These are phyloP conservation scores for Gila orcuttii DNA, from an alignment of 2,113 vertebrate genomes.

Conservation along the genomic window DNA sequence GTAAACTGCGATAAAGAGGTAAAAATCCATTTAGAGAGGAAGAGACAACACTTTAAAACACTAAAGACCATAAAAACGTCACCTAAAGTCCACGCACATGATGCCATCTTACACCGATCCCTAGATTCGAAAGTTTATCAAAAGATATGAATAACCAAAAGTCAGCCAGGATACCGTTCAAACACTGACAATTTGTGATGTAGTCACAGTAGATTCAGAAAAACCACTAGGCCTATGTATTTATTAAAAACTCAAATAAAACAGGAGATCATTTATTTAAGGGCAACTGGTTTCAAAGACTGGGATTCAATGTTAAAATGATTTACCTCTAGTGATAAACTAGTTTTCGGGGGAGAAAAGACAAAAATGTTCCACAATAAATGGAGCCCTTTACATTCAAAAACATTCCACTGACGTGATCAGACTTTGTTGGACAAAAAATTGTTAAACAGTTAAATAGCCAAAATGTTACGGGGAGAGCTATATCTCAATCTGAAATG, in stretches of 20 bases:
- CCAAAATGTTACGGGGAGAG: slow-evolving; percentile 42
- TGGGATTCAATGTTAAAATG: slow-evolving; percentile 44
- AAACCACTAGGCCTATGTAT: slow-evolving; percentile 1
- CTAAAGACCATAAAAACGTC: slow-evolving; percentile 25
- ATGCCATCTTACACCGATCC: slow-evolving; percentile 19
- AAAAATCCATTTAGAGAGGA: neutral
- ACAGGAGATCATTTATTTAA: slow-evolving; percentile 25
- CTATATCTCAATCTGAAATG: slow-evolving; percentile 18
- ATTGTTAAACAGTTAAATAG: slow-evolving; percentile 45
- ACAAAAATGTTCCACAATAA: slow-evolving; percentile 43
- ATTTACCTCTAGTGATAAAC: slow-evolving; percentile 46
- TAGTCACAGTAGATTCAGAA: slow-evolving; percentile 26
- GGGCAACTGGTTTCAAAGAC: slow-evolving; percentile 39
- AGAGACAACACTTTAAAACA: slow-evolving; percentile 21
- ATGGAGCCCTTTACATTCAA: slow-evolving; percentile 55
- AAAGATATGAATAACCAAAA: slow-evolving; percentile 38
- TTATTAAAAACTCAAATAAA: neutral
- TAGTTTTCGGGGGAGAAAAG: neutral
- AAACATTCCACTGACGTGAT: slow-evolving; percentile 44
- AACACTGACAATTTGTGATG: slow-evolving; percentile 45
- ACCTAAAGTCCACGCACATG: slow-evolving; percentile 30
- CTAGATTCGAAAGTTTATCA: slow-evolving; percentile 27
- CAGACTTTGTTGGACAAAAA: slow-evolving; percentile 16
- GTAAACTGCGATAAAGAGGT: neutral
- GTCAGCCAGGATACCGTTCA: slow-evolving; percentile 44